phyloP scores from a whole-genome alignment of 2,113 vertebrate species.

The Maccullochella peelii region DNA sequence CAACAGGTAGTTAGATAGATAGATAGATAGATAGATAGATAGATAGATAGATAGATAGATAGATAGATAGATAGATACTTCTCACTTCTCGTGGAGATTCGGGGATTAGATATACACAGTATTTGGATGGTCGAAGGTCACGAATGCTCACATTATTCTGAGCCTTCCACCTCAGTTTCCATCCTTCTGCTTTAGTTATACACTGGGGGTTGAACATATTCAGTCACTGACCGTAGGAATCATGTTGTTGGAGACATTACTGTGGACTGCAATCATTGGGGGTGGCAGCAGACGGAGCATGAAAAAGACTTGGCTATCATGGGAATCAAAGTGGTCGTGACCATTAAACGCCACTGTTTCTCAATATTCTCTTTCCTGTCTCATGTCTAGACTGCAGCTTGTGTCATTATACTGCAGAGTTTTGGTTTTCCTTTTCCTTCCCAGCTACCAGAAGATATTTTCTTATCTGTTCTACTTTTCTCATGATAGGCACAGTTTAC shows the following conservation, averaged over 20 bases:
- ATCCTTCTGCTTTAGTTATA: slow-evolving; percentile 22
- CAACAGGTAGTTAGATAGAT: not conserved
- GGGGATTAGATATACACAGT: slow-evolving; percentile 61
- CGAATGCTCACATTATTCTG: slow-evolving; percentile 51
- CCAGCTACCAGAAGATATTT: not conserved
- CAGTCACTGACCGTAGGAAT: slow-evolving; percentile 19
- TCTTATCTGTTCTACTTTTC: slow-evolving; percentile 14
- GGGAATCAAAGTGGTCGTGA: slow-evolving; percentile 57
- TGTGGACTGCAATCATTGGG: slow-evolving; percentile 42
- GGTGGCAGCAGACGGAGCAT: slow-evolving; percentile 62
- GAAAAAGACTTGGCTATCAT: slow-evolving; percentile 57
- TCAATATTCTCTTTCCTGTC: slow-evolving; percentile 53
- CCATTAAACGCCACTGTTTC: slow-evolving; percentile 37
- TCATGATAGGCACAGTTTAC: not conserved
- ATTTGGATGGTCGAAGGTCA: slow-evolving; percentile 46
- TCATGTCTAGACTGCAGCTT: slow-evolving; percentile 62
- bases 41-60: too few relatives aligned
- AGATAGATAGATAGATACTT: too few relatives aligned
- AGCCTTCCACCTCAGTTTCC: slow-evolving; percentile 26
- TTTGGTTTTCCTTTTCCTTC: slow-evolving; percentile 20
- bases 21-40: too few relatives aligned
- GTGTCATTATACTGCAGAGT: slow-evolving; percentile 37
- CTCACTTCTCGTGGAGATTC: slow-evolving; percentile 45
- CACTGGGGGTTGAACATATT: slow-evolving; percentile 20
- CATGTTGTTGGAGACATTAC: slow-evolving; percentile 40